Evolutionary conservation across 2,888 invertebrate species (phyloP), one percentile per base, ranked within the genome.

Genomic region (Amphimallon solstitiale): DNA sequence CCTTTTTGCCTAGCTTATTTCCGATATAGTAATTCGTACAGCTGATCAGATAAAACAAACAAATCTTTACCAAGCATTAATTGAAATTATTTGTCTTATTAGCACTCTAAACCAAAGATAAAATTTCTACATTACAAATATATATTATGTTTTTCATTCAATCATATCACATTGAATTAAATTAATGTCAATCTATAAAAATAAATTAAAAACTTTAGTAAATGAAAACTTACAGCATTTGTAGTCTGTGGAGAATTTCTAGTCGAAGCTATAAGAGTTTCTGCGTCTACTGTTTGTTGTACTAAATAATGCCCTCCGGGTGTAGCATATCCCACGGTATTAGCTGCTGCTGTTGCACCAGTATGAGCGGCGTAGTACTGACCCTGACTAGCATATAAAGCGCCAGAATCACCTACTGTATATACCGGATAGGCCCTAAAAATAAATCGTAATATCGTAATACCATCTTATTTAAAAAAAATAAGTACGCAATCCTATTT

Each of bases 391-490:
- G 87, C 72, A 86, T 88, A 80, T 85, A 89, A 84, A 84, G 83
- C 80, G 2, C 80, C 79, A 0, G 82, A 79, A 66, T 91, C 91
- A 10, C 89, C 90, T 69, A 92, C 91, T 49, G 91, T 89, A 78
- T 92, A 92, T 60, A 92, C 91, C 67, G 92, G 92, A 84, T 90
- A 90, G 76, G 89, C 87, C 89, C 90, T 90, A 70, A 52, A 78
- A 73, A 2, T 7, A 29, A 29, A 29, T 3, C 9, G 2, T 29
- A 29, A 29, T 29, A 3, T 1, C 2, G 5, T 29, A 29, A 29
- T 29, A 7, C 6, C 9, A 29, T n/a, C n/a, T 29, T 29, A 29
- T 29, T 29, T 2, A 2, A 29, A 23, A 29, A 29, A 29, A 29
- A 29, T 1, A 29, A 3, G 3, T n/a, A n/a, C n/a, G n/a, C n/a